Evolutionary conservation across 1,140 invertebrate species (phyloP), one percentile per base, ranked within the genome.

Genomic region (Yoshiicerus persimilis): DNA sequence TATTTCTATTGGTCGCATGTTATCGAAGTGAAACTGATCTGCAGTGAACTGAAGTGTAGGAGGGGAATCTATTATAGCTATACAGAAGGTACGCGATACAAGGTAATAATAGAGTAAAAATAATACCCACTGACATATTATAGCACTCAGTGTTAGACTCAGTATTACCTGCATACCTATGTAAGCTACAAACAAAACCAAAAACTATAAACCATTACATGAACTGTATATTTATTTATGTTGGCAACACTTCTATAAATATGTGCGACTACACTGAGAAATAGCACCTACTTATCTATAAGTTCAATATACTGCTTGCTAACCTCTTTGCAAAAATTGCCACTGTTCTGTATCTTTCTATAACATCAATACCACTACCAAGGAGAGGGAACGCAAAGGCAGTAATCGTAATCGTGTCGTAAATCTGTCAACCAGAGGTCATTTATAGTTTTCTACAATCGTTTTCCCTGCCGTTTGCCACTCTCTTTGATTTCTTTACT

Each of bases 371-470:
- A 56, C 23, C 47, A 56, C 20, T 56, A 56, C 23, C 13, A 70
- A 25, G 6, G 64, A 70, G 64, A 70, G 64, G 13, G 64, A 70
- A 80, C 20, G 20, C 34, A 80, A 38, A 36, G 75, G 75, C 75
- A 34, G 75, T 80, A 80, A 80, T 80, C 75, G 75, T 80, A 80
- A 80, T 80, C 75, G 75, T 80, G 75, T 38, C 75, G 75, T 80
- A 80, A 80, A 80, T 80, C 75, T 80, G 75, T 80, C 75, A 80
- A 80, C 75, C 34, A 80, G 32, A 80, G 75, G 75, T 80, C 75
- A 80, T 80, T 80, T 80, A 80, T 80, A 80, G 32, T 80, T 80
- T 75, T 80, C 75, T 32, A 80, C 75, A 80, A 80, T 80, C 75
- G 75, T 80, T 80, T 80, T 38, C 32, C 32, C 34, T 32, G 27